A percentile compares a stretch with the other conserved stretches of the same genome.
Evolutionary conservation across 2,113 vertebrate species (phyloP).

Genomic region (Mellivora capensis): DNA sequence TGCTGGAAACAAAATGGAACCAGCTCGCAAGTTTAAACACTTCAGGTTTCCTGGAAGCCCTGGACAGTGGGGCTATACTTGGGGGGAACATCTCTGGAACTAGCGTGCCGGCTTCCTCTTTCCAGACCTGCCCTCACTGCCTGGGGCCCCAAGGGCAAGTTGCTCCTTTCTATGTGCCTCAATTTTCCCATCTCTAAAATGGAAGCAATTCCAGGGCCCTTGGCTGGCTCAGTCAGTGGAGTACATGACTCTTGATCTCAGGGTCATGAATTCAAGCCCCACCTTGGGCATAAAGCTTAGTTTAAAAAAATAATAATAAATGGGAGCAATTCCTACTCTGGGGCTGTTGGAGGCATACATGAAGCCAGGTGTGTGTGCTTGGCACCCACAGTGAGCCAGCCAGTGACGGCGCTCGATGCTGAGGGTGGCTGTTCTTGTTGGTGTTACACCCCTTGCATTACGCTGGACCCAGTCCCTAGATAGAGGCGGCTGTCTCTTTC

Average conservation of each 20-base stretch:
- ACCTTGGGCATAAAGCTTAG: neutral
- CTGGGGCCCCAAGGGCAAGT: neutral
- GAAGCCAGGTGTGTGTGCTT: neutral
- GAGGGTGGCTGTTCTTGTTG: neutral
- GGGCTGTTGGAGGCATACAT: neutral
- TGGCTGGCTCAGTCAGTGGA: neutral
- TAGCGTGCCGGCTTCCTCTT: neutral
- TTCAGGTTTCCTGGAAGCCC: neutral
- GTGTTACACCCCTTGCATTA: neutral
- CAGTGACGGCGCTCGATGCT: fast-evolving
- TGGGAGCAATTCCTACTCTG: neutral
- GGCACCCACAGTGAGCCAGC: fast-evolving
- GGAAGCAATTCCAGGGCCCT: neutral
- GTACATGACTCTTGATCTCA: neutral
- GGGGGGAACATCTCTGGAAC: neutral
- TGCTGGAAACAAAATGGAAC: neutral
- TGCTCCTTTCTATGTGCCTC: neutral
- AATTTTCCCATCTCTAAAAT: neutral
- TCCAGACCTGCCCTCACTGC: neutral
- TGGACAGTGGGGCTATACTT: neutral
- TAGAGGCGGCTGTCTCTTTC: neutral
- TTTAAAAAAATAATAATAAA: neutral
- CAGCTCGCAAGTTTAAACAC: neutral
- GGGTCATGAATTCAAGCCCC: neutral
- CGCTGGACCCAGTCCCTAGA: neutral